phyloP scores from a whole-genome alignment of 2,113 vertebrate genomes.

The Atractosteus spatula region DNA sequence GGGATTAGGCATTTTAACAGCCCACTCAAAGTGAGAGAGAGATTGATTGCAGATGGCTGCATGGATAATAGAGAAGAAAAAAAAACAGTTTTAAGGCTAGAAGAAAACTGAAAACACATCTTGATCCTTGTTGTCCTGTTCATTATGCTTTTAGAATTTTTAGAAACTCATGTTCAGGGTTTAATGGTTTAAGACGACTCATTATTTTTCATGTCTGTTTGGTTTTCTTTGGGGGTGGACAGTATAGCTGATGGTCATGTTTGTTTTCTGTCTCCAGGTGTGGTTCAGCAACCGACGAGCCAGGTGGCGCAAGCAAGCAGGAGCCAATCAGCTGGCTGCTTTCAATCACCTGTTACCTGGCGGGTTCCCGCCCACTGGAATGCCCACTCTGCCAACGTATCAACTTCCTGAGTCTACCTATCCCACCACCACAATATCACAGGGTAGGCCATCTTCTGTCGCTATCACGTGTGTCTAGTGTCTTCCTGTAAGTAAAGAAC shows the following conservation, averaged over 20 bases:
- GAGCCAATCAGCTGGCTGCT: conserved; percentile 95
- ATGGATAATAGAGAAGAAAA: neutral
- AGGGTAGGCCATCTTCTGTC: conserved; percentile 69
- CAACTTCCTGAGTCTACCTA: conserved; percentile 92
- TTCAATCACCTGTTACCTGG: conserved; percentile 96
- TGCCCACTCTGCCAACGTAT: conserved; percentile 90
- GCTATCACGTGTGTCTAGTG: neutral
- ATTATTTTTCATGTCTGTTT: too few relatives aligned
- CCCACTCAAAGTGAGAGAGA: conserved; percentile 24
- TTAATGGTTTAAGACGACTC: too few relatives aligned
- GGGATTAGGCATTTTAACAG: conserved; percentile 30
- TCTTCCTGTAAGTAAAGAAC: neutral
- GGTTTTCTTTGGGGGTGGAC: too few relatives aligned
- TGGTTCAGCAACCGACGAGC: conserved; percentile 98
- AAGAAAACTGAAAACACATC: too few relatives aligned
- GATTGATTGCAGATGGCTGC: conserved; percentile 43
- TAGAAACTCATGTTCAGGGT: too few relatives aligned
- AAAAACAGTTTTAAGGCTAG: neutral
- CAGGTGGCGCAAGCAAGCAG: conserved; percentile 95
- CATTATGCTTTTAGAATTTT: too few relatives aligned
- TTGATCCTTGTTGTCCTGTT: too few relatives aligned
- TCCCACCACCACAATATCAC: conserved; percentile 81
- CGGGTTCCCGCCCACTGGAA: conserved; percentile 89
- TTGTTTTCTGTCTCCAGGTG: conserved; percentile 63
- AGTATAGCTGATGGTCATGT: too few relatives aligned